phyloP scores from a whole-genome alignment of 2,113 vertebrate species.

The Nesogale talazaci region DNA sequence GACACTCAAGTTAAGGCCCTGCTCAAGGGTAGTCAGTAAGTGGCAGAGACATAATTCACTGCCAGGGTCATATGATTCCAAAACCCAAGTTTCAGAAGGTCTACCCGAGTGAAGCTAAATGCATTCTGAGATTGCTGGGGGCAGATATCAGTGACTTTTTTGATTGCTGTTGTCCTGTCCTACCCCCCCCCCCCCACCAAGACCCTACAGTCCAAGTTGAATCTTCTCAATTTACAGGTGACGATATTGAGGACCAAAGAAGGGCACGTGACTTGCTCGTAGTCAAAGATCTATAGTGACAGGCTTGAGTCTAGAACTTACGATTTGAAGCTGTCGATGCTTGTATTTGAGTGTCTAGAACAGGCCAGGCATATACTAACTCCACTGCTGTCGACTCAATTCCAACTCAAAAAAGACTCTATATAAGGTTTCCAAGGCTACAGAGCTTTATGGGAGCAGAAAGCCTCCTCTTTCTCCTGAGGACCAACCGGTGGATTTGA shows the following conservation, averaged over 20 bases:
- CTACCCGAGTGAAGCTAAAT: background rate
- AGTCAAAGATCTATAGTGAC: background rate
- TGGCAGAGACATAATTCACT: background rate
- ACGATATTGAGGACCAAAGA: background rate
- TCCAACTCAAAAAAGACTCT: too few species aligned
- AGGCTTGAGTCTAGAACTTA: background rate
- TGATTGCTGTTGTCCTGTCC: too few species aligned
- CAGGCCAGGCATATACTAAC: background rate
- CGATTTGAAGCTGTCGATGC: background rate
- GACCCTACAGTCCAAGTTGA: background rate
- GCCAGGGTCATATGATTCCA: background rate
- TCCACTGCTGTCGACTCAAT: too few species aligned
- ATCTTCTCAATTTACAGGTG: background rate
- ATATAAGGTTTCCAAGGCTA: too few species aligned
- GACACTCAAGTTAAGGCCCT: conserved; percentile 20
- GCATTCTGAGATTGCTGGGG: background rate
- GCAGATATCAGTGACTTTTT: background rate
- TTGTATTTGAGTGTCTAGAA: background rate
- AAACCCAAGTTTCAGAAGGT: background rate
- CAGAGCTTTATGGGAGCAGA: too few species aligned
- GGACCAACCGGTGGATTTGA: too few species aligned
- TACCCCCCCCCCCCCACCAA: background rate
- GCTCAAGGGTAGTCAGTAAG: background rate
- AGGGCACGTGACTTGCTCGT: background rate
- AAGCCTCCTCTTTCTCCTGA: too few species aligned